Evolutionary conservation across 1,140 invertebrate genomes (phyloP), one percentile per base, ranked within the genome.

Genomic region (Hormaphis cornu): DNA sequence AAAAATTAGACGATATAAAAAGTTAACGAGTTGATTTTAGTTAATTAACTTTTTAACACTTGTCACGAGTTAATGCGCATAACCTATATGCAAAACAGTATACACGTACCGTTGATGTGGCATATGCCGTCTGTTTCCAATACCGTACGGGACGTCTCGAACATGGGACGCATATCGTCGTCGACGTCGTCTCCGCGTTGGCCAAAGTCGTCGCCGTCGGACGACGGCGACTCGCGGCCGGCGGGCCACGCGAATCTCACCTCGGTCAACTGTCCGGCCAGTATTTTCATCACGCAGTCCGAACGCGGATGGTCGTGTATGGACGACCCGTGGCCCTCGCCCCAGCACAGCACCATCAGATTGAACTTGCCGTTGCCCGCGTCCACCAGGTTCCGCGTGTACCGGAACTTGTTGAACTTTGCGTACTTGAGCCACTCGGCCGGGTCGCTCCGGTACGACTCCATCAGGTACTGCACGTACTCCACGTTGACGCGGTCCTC

Each of bases 331-430:
- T 97, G 93, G 28, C 92, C 92, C 77, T 96, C 91, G 33, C 91
- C 90, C 97, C 97, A 99, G 78, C 95, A 98, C 0, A 99, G 77
- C 22, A 97, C 83, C 87, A 99, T 95, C 72, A 99, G 81, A 79
- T 99, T 99, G 79, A 97, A 99, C 77, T 93, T 95, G 1, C 93
- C 96, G 78, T 99, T 98, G 10, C 94, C 95, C 72, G 85, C 85
- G 76, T 97, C 93, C 3, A 97, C 91, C 66, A 98, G 80, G 80
- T 97, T 97, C 24, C 95, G 79, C 0, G 95, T 97, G 76, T 98
- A 97, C 91, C 90, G 90, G 78, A 89, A 89, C 76, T 89, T 84
- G 78, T 98, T 94, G 76, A 93, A 98, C 77, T 96, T 96, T 14
- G 94, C 94, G 75, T 86, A 98, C 77, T 93, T 92, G 75, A 85